Evolutionary conservation across 2,797 vertebrate species (phyloP), one percentile per base, ranked within the genome.

Genomic region (Ctenosaura bakeri): DNA sequence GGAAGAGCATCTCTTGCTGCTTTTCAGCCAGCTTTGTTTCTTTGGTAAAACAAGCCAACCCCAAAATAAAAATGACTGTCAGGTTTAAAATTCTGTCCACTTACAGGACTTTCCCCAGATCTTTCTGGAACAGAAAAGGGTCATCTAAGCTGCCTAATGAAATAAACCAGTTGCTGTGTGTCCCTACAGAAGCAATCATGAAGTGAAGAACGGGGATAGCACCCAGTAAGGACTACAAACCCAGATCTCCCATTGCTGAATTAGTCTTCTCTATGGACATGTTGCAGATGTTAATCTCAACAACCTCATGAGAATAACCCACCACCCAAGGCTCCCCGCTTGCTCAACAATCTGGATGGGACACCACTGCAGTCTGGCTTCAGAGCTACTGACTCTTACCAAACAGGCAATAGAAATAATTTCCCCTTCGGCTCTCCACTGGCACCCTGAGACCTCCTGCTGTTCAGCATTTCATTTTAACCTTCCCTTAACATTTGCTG

Each of bases 291-390:
- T 71, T 73, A 86, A 35, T 89, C 18, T 69, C 80, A 12, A 71
- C 10, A 82, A 78, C 79, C 85, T 66, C 89, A 76, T 4, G 62
- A 74, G 59, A 91, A 86, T 88, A 92, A 89, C 80, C 86, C 88
- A 32, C 18, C 88, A 3, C 12, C 4, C 54, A 20, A 26, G n/a
- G 50, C 50, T 32, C n/a, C 80, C 52, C 83, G 89, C 89, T 91
- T 74, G 66, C 83, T 90, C 22, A 90, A 93, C 87, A 95, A 93
- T 95, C 93, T 52, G 82, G 77, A 91, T 24, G 87, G 94, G 95
- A 86, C 64, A 94, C 87, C 96, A 96, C 97, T 96, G 97, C 97
- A 96, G 96, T 95, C 95, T 92, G 92, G 92, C 96, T 96, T 94
- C 52, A 83, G 91, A 82, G 94, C 94, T 94, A 94, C 88, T 91